Evolutionary conservation across 2,113 vertebrate species (phyloP).

Genomic region (Myiagra hebetior): DNA sequence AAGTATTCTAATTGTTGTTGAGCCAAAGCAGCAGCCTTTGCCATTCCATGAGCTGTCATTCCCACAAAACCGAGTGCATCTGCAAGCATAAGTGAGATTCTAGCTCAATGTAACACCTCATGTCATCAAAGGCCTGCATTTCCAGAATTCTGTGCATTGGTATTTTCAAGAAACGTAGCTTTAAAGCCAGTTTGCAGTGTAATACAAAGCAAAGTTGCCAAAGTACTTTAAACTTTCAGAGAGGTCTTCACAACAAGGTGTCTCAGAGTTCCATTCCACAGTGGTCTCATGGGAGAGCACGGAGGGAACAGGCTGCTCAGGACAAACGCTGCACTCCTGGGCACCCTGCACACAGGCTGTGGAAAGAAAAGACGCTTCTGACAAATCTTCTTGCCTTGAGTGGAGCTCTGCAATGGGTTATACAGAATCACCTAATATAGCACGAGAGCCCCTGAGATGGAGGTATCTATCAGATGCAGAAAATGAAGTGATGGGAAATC

Average conservation of each 20-base stretch:
- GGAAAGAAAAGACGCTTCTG: background rate
- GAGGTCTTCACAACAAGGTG: background rate
- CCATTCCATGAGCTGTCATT: background rate
- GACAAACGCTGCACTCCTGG: background rate
- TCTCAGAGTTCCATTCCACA: accelerated
- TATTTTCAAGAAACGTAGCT: background rate
- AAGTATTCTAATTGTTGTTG: background rate
- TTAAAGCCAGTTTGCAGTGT: background rate
- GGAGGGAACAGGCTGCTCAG: background rate
- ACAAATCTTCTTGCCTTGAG: background rate
- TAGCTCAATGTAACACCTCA: background rate
- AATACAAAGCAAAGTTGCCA: background rate
- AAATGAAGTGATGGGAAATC: background rate
- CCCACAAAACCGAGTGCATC: background rate
- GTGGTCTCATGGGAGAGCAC: background rate
- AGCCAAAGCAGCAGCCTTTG: background rate
- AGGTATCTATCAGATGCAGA: background rate
- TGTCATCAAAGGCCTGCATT: background rate
- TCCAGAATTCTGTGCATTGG: background rate
- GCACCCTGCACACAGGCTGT: background rate
- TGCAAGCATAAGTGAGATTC: background rate
- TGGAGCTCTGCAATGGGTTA: background rate
- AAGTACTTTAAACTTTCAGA: background rate
- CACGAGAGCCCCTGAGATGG: background rate
- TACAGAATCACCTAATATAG: background rate